These are phyloP conservation scores for Rotaria magnacalcarata DNA, from an alignment of 2,888 invertebrate species.

Conservation along the genomic window DNA sequence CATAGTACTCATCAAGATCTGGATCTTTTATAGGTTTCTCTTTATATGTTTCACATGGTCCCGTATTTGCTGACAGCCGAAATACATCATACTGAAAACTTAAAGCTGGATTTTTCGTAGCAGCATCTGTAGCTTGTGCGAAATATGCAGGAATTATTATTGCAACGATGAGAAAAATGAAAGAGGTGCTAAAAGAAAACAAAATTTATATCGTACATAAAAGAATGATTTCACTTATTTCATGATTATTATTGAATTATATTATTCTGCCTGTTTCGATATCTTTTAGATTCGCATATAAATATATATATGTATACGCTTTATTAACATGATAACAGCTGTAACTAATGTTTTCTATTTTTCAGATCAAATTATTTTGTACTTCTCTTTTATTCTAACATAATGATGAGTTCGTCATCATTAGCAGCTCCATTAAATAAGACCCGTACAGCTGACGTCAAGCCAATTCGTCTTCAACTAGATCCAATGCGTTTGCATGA, in stretches of 20 bases:
- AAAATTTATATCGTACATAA: not conserved
- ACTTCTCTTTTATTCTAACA: not conserved
- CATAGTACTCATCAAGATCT: no score
- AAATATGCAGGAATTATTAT: not conserved
- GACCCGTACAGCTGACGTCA: not conserved
- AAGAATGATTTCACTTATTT: not conserved
- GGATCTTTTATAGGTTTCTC: no score
- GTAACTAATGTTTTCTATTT: not conserved
- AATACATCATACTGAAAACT: not conserved
- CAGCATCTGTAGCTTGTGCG: not conserved
- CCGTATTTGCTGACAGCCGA: not conserved
- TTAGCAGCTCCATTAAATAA: not conserved
- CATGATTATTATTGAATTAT: not conserved
- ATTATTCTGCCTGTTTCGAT: no score
- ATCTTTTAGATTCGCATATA: not conserved
- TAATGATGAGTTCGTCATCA: not conserved
- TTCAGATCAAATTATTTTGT: conserved; percentile 8
- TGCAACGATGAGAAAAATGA: not conserved
- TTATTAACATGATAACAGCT: not conserved
- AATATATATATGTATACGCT: not conserved
- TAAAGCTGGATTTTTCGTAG: not conserved
- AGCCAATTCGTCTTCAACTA: conserved; percentile 48
- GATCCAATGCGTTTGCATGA: conserved; percentile 57
- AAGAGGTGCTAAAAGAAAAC: not conserved
- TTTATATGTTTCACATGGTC: not conserved